phyloP scores from a whole-genome alignment of 2,113 vertebrate species.

The Sardina pilchardus region DNA sequence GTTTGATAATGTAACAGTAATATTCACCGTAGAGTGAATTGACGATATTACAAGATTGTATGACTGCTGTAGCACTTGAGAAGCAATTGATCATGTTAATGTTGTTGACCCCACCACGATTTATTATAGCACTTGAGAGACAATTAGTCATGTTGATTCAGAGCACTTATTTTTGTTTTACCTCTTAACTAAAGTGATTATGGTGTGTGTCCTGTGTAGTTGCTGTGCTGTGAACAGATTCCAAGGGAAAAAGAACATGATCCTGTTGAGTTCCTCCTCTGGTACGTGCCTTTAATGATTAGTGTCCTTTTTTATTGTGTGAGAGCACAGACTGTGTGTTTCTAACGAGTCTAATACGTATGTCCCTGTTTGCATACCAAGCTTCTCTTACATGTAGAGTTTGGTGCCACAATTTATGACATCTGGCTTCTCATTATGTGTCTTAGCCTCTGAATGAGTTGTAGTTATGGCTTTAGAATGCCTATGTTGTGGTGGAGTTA shows the following conservation, averaged over 20 bases:
- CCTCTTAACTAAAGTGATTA: not conserved
- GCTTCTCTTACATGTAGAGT: not conserved
- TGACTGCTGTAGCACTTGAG: not conserved
- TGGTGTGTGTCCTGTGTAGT: slow-evolving; percentile 24
- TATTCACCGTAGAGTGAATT: not conserved
- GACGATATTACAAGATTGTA: not conserved
- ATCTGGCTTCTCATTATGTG: no score
- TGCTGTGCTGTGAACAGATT: not conserved
- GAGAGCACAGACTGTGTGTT: not conserved
- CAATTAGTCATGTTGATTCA: no score
- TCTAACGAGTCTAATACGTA: not conserved
- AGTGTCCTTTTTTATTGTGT: not conserved
- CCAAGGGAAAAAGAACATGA: slow-evolving; percentile 63
- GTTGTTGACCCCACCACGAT: no score
- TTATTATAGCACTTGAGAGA: no score
- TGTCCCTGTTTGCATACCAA: not conserved
- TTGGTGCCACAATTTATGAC: not conserved
- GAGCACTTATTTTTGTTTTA: not conserved
- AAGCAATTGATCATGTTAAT: no score
- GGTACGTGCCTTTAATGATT: slow-evolving; percentile 58
- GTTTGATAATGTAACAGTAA: not conserved
- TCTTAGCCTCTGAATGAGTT: no score
- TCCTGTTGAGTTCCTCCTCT: slow-evolving; percentile 68
- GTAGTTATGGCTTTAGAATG: no score
- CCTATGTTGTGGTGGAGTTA: not conserved